Conservation (phyloP, 1,140 invertebrate species). For the Drosophila pachea region DNA sequence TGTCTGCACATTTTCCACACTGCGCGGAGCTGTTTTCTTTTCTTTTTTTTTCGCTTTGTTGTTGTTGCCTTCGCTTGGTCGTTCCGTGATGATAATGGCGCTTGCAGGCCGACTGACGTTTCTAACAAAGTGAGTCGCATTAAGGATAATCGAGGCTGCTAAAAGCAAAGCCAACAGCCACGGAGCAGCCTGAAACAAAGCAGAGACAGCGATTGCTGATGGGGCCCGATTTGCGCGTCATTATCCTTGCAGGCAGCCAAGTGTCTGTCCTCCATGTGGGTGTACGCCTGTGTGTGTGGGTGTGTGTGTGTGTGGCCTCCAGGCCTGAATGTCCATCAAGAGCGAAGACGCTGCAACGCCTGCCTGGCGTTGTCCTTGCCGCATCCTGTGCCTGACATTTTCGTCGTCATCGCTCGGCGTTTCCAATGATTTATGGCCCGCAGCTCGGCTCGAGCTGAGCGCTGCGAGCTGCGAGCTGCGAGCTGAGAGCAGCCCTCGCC, state of each 20-base stretch:
- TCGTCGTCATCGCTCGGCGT: constrained; percentile 55
- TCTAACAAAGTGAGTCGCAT: constrained; percentile 76
- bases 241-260: constrained; percentile 51
- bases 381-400: constrained; percentile 65
- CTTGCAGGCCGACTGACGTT: constrained; percentile 76
- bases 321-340: constrained; percentile 68
- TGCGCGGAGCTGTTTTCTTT: constrained; percentile 36
- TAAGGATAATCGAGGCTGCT: constrained; percentile 77
- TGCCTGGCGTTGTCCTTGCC: constrained; percentile 43
- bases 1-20: constrained; percentile 73
- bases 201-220: constrained; percentile 49
- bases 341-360: constrained; percentile 60
- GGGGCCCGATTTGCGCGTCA: constrained; percentile 71
- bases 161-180: constrained; percentile 57
- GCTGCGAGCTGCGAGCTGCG: constrained; percentile 36
- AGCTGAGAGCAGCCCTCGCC: constrained; percentile 44
- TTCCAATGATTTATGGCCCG: constrained; percentile 62
- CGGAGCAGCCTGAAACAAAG: constrained; percentile 68
- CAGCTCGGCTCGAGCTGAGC: constrained; percentile 2
- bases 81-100: constrained; percentile 71
- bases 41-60: constrained; percentile 21
- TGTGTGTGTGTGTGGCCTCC: constrained; percentile 35
- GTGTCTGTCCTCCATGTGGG: constrained; percentile 12
- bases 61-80: constrained; percentile 16
- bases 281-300: constrained; percentile 1